Evolutionary conservation across 2,888 invertebrate species (phyloP).

Genomic region (Caenorhabditis sp.): DNA sequence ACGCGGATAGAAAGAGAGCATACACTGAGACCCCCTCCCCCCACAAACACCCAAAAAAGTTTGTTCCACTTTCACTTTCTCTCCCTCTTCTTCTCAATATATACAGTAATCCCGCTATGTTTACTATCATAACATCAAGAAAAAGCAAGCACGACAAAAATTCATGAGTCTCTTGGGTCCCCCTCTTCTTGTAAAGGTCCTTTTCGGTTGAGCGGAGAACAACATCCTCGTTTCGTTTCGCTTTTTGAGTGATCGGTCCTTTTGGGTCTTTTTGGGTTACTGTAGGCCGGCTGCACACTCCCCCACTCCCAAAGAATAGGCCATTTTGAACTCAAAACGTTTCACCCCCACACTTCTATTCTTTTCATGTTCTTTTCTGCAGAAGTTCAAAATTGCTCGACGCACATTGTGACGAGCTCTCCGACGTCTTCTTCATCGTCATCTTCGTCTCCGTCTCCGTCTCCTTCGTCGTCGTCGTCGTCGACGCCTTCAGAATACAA

Average conservation of each 20-base stretch:
- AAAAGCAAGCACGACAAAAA: background rate
- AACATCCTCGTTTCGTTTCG: too few relatives aligned
- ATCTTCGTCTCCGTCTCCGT: slow-evolving; percentile 3
- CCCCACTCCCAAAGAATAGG: too few relatives aligned
- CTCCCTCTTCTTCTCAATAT: background rate
- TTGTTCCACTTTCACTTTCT: slow-evolving; percentile 16
- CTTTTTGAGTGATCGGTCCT: background rate
- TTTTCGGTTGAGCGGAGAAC: background rate
- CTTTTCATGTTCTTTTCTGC: slow-evolving; percentile 11
- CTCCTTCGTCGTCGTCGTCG: slow-evolving; percentile 14
- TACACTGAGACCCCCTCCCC: too few relatives aligned
- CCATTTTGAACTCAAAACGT: too few relatives aligned
- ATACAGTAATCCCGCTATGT: too few relatives aligned
- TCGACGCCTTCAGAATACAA: slow-evolving; percentile 43
- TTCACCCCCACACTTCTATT: background rate
- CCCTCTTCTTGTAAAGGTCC: background rate
- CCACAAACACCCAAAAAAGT: too few relatives aligned
- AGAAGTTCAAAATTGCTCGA: slow-evolving; percentile 48
- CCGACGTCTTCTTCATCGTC: slow-evolving; percentile 23
- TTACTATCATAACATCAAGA: background rate
- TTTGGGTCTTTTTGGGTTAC: too few relatives aligned
- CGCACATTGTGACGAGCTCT: slow-evolving; percentile 36
- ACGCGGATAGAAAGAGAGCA: slow-evolving; percentile 19
- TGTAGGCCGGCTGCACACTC: too few relatives aligned
- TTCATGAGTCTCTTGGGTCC: background rate